phyloP scores from a whole-genome alignment of 64 coral and sea anemone species.

The Pachyseris speciosa region DNA sequence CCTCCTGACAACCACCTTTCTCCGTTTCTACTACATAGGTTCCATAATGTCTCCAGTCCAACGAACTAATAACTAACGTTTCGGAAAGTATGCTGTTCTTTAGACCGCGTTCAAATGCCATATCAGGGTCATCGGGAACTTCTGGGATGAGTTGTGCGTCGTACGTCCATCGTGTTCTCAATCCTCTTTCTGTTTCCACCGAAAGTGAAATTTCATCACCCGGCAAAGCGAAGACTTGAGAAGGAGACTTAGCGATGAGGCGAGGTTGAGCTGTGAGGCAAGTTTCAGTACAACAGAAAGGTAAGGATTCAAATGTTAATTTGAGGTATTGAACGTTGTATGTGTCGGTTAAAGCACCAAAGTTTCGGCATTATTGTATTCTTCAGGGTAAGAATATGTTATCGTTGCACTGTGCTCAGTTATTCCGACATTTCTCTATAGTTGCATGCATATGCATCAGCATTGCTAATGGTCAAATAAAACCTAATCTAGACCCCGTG shows the following conservation, averaged over 20 bases:
- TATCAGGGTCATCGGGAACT: slow-evolving; percentile 78
- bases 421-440: too few species aligned
- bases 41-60: slow-evolving; percentile 82
- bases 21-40: slow-evolving; percentile 62
- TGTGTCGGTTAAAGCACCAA: too few species aligned
- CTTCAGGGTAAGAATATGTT: too few species aligned
- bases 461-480: too few species aligned
- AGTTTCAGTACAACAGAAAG: too few species aligned
- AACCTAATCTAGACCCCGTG: too few species aligned
- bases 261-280: slow-evolving; percentile 53
- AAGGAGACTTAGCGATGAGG: slow-evolving; percentile 40
- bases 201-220: slow-evolving; percentile 66
- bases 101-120: slow-evolving; percentile 64
- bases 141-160: slow-evolving; percentile 68
- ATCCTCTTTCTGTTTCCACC: slow-evolving; percentile 44
- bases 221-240: slow-evolving; percentile 22
- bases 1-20: slow-evolving; percentile 50
- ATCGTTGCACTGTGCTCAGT: too few species aligned
- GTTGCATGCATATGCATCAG: too few species aligned
- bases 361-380: too few species aligned
- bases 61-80: slow-evolving; percentile 62
- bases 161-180: slow-evolving; percentile 61
- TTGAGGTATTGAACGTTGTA: too few species aligned
- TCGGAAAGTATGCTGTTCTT: slow-evolving; percentile 38
- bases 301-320: too few species aligned